These are phyloP conservation scores for Pycnonotus jocosus DNA, from an alignment of 2,113 vertebrate genomes.

Conservation along the genomic window DNA sequence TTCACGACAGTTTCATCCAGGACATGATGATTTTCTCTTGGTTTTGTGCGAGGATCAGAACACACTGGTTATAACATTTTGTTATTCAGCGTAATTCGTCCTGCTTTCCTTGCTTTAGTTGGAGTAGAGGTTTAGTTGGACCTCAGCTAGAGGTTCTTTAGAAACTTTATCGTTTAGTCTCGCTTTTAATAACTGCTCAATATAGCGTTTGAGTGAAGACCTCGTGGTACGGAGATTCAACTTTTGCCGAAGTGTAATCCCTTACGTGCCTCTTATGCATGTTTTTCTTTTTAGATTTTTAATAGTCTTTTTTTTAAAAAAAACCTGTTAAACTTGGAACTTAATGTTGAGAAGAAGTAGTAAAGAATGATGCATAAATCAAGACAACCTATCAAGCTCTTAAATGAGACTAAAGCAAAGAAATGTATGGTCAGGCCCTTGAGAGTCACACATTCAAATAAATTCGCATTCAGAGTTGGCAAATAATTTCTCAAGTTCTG, in stretches of 20 bases:
- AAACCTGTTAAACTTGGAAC: neutral
- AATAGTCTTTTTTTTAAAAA: no score
- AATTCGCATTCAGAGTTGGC: neutral
- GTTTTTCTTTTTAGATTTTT: neutral
- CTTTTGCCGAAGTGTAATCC: neutral
- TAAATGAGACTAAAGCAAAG: neutral
- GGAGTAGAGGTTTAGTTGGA: neutral
- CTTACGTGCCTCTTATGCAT: neutral
- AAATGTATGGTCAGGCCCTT: neutral
- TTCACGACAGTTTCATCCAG: neutral
- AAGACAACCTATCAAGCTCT: neutral
- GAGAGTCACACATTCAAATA: neutral
- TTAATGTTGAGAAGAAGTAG: neutral
- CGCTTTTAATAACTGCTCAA: neutral
- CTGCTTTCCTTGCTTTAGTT: neutral
- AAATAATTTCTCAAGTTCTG: neutral
- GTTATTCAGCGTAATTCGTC: neutral
- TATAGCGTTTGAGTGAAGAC: neutral
- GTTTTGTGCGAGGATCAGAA: neutral
- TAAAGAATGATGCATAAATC: neutral
- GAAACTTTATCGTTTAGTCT: neutral
- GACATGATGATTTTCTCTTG: neutral
- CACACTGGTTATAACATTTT: accelerated
- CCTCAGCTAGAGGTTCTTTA: neutral
- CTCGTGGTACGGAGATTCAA: neutral